Evolutionary conservation across 2,888 invertebrate species (phyloP).

Genomic region (Caradrina clavipalpis): DNA sequence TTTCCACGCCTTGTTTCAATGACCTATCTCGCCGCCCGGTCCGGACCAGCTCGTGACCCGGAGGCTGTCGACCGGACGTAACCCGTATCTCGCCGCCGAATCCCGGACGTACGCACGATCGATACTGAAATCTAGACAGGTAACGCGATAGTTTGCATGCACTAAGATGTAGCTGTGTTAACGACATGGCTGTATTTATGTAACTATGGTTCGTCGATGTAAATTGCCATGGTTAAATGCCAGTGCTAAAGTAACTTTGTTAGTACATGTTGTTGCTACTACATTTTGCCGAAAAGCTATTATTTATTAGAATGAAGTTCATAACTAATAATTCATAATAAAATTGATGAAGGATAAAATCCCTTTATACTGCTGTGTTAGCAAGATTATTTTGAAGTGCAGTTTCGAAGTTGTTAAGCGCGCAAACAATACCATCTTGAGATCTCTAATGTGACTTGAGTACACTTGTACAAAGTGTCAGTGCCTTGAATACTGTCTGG

Average conservation of each 20-base stretch:
- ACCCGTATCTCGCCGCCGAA: conserved; percentile 34
- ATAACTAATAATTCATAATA: background rate
- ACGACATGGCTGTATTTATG: background rate
- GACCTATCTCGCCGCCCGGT: conserved; percentile 4
- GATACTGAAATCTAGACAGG: conserved; percentile 44
- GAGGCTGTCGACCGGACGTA: conserved; percentile 62
- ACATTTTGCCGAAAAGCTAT: background rate
- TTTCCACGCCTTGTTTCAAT: conserved; percentile 33
- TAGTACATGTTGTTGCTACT: background rate
- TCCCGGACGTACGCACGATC: conserved; percentile 51
- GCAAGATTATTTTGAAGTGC: conserved; percentile 18
- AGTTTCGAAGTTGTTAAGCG: conserved; percentile 7
- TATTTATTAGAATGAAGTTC: conserved; percentile 10
- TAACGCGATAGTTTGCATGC: conserved; percentile 21
- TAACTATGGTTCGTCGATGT: background rate
- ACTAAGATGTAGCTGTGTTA: conserved; percentile 5
- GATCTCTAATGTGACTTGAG: conserved; percentile 20
- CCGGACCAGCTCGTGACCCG: conserved; percentile 51
- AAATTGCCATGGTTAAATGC: conserved; percentile 7
- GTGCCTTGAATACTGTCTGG: conserved; percentile 27
- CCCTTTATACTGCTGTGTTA: background rate
- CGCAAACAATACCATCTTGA: conserved; percentile 16
- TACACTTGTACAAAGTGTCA: conserved; percentile 19
- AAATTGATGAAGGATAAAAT: no score
- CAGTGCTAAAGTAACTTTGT: background rate